These are phyloP conservation scores for Cinclus cinclus DNA, from an alignment of 2,113 vertebrate species.

Conservation along the genomic window DNA sequence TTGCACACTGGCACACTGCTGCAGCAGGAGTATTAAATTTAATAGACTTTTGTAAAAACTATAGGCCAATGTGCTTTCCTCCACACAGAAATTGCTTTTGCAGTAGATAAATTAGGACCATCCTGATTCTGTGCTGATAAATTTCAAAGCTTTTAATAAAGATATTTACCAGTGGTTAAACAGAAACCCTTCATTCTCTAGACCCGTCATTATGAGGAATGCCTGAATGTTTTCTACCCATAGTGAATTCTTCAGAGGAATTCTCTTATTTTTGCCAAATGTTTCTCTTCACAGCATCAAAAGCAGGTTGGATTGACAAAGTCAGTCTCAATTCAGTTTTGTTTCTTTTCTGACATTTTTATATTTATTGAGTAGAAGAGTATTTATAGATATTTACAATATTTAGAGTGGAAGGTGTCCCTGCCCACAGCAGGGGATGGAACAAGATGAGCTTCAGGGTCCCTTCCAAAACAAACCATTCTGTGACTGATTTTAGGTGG, in stretches of 20 bases:
- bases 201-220: not conserved
- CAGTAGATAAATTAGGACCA: rapidly evolving
- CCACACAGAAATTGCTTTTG: rapidly evolving
- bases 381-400: not conserved
- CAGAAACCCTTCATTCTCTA: not conserved
- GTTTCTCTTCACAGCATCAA: not conserved
- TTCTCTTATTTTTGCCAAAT: not conserved
- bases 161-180: not conserved
- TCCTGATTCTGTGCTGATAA: not conserved
- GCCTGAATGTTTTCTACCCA: not conserved
- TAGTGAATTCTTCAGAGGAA: not conserved
- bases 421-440: not conserved
- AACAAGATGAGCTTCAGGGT: not conserved
- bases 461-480: not conserved
- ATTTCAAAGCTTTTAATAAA: not conserved
- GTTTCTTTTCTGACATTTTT: not conserved
- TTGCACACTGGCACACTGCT: not conserved
- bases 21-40: not conserved
- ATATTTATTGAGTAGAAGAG: not conserved
- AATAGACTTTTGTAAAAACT: not conserved
- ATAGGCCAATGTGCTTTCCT: not conserved
- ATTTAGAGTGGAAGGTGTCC: not conserved
- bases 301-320: not conserved
- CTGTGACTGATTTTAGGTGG: not conserved
- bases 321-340: not conserved